Evolutionary conservation across 64 coral and sea anemone species (phyloP), one percentile per base, ranked within the genome.

Genomic region (Astreopora myriophthalma): DNA sequence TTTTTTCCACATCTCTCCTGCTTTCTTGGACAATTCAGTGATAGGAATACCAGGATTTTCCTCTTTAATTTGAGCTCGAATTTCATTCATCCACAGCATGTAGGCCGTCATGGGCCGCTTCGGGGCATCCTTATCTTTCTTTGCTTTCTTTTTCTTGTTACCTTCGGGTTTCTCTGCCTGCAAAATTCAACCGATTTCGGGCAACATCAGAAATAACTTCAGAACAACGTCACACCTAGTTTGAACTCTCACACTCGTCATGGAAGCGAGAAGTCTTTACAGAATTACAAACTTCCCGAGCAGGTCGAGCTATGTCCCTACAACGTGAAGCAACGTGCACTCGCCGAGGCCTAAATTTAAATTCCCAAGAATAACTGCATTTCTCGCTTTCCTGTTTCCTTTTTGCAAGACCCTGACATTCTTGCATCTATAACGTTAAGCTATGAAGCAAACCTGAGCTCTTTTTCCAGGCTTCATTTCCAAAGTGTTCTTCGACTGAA

Each of bases 81-180:
- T 42, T 3, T 95, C 85, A 9, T 71, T 52, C 17, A 98, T 89
- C 96, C 96, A 98, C 31, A 98, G 26, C 96, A 98, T 98, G 57
- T 98, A 98, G 0, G 89, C 89, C 6, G 92, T 85, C 77, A 98
- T 76, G 1, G 96, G 72, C 68, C 93, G 52, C 89, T 98, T 98
- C 3, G 96, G 96, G 2, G 96, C 96, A 71, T 98, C 75, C 16
- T 93, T 89, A 30, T 98, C 96, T 63, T 98, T 98, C 64, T 98
- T 94, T 6, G 84, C 30, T 29, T 86, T 95, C 40, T 76, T 90
- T 48, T 85, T 85, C 33, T 46, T 63, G 68, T 95, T 95, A 3
- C 89, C 86, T 89, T 83, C 31, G 27, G 89, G 61, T 90, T 64
- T 69, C 8, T 90, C 80, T 24, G 79, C 37, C 88, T 90, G 33